Evolutionary conservation across 2,113 vertebrate genomes (phyloP), one percentile per base, ranked within the genome.

Genomic region (Rhabdornis inornatus): DNA sequence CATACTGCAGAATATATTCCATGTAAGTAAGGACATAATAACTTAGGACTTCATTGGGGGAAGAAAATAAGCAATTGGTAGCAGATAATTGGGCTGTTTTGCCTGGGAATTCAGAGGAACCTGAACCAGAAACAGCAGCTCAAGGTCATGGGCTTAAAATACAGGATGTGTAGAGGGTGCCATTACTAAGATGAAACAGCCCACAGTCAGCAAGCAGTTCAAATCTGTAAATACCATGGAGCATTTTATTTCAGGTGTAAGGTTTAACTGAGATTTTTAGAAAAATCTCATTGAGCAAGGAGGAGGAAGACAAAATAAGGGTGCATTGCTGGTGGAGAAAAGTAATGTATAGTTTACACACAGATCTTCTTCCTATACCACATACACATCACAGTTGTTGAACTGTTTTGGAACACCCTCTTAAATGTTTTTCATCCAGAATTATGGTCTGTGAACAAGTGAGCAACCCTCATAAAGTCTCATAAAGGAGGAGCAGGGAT

Each of bases 301-400:
- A 37, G 35, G 40, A 80, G 3, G 45, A 83, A 25, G 17, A 18
- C 14, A 60, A 91, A 75, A 56, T 31, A 22, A 76, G 27, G 9
- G 5, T 25, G 35, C 1, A 0, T 27, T 44, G 35, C 47, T 39
- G 42, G 12, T 28, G 69, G 64, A 78, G 72, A 84, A 71, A 81
- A 84, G 47, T 33, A 81, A 52, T 0, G 0, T 19, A 10, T 0
- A 40, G 28, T 24, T 72, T n/a, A 20, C 71, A 72, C 6, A 44
- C 24, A 63, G 20, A 28, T 71, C 11, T 33, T 66, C 17, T 39
- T 84, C 57, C 60, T 68, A 1, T 12, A 31, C 4, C 24, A 40
- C 18, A 28, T 0, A 40, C 40, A 78, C 10, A 6, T 3, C 23
- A 50, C 10, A 44, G 10, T 2, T 30, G 3, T 71, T 33, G 22